Evolutionary conservation across 1,140 invertebrate genomes (phyloP).

Genomic region (Carposina sasakii): DNA sequence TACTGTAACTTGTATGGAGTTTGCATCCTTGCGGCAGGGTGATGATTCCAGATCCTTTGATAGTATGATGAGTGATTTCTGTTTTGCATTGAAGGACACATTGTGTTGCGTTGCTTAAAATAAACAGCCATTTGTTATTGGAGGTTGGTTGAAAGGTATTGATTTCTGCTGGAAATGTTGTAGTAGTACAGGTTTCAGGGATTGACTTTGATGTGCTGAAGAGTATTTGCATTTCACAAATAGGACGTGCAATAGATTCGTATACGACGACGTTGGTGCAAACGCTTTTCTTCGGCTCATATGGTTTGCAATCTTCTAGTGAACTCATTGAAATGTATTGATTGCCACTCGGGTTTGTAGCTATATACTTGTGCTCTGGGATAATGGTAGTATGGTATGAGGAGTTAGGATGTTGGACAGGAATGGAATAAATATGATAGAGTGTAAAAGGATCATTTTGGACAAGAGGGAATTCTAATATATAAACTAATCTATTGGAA

Average conservation of each 20-base stretch:
- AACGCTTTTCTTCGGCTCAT: slow-evolving; percentile 13
- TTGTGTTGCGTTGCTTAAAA: slow-evolving; percentile 13
- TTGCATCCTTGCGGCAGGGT: slow-evolving; percentile 14
- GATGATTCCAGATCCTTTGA: slow-evolving; percentile 23
- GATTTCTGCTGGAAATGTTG: slow-evolving; percentile 26
- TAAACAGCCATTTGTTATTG: slow-evolving; percentile 30
- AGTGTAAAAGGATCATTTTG: slow-evolving; percentile 18
- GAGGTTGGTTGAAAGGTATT: slow-evolving; percentile 21
- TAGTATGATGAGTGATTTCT: slow-evolving; percentile 18
- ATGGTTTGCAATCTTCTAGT: slow-evolving; percentile 25
- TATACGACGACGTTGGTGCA: slow-evolving; percentile 21
- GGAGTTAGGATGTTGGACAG: slow-evolving; percentile 27
- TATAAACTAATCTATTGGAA: slow-evolving; percentile 25
- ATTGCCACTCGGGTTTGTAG: slow-evolving; percentile 22
- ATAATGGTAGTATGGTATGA: slow-evolving; percentile 25
- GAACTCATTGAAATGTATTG: slow-evolving; percentile 23
- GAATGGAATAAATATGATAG: slow-evolving; percentile 27
- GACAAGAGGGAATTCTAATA: slow-evolving; percentile 28
- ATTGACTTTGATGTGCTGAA: slow-evolving; percentile 11
- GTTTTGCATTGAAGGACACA: slow-evolving; percentile 21
- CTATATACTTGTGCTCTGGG: slow-evolving; percentile 29
- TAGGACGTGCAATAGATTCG: slow-evolving; percentile 18
- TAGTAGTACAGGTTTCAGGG: slow-evolving; percentile 15
- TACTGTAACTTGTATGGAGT: no score
- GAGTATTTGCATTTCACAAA: slow-evolving; percentile 26